Conservation (phyloP, 1,140 invertebrate species). For the Globodera rostochiensis region DNA sequence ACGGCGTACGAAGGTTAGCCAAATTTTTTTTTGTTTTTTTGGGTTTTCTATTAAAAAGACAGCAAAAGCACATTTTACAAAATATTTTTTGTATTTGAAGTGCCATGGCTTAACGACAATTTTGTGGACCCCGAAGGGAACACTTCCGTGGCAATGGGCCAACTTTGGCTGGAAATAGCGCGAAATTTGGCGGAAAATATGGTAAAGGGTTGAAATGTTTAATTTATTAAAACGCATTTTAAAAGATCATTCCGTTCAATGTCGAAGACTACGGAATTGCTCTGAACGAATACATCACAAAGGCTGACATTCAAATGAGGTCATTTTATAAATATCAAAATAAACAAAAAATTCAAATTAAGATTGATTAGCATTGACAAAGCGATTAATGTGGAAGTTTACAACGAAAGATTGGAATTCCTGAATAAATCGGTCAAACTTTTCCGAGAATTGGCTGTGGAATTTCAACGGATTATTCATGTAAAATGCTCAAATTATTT, state of each 20-base stretch:
- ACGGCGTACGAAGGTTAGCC: conserved; percentile 44
- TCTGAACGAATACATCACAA: conserved; percentile 32
- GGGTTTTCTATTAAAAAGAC: no score
- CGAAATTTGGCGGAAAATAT: conserved; percentile 46
- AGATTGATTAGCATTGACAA: conserved; percentile 33
- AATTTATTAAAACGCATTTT: conserved; percentile 17
- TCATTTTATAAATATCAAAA: not conserved
- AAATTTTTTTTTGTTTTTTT: no score
- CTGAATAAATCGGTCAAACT: conserved; percentile 28
- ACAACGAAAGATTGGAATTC: conserved; percentile 25
- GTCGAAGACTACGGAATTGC: conserved; percentile 50
- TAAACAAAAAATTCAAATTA: not conserved
- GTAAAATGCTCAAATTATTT: conserved; percentile 8
- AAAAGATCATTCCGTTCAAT: conserved; percentile 52
- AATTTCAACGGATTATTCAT: conserved; percentile 38
- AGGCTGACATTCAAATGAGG: conserved; percentile 42
- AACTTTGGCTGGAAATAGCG: conserved; percentile 55
- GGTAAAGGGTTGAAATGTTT: conserved; percentile 33
- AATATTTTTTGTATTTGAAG: conserved; percentile 19
- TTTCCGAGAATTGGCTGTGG: conserved; percentile 28
- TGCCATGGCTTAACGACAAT: conserved; percentile 44
- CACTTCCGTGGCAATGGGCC: conserved; percentile 47
- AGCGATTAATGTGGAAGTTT: conserved; percentile 29
- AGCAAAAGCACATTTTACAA: not conserved
- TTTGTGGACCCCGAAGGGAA: conserved; percentile 47